These are phyloP conservation scores for Acestrorhynchus altus DNA, from an alignment of 2,797 vertebrate species.

Conservation along the genomic window DNA sequence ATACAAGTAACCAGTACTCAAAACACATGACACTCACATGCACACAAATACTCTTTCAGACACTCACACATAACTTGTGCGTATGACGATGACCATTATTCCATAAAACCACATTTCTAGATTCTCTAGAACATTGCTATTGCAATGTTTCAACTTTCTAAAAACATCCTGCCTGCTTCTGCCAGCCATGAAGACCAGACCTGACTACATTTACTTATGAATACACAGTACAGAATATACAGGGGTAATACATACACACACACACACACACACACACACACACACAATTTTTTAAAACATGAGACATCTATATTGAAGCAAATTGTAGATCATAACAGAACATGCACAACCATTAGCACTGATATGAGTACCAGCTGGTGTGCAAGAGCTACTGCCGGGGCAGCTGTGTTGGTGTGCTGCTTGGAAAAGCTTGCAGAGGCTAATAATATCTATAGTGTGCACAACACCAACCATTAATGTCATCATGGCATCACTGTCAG, in stretches of 20 bases:
- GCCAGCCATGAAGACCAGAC: no score
- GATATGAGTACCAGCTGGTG: neutral
- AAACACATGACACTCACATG: slow-evolving; percentile 38
- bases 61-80: neutral
- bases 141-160: no score
- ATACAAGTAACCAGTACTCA: slow-evolving; percentile 32
- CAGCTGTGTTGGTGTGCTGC: neutral
- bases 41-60: slow-evolving; percentile 19
- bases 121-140: no score
- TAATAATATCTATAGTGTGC: no score
- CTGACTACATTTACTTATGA: no score
- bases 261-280: neutral
- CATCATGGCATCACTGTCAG: no score
- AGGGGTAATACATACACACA: no score
- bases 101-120: neutral
- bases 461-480: no score
- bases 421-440: no score
- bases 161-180: no score
- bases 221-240: no score
- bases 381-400: neutral
- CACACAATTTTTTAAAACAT: neutral
- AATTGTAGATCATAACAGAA: neutral
- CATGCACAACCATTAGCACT: neutral
- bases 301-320: neutral
- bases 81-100: neutral